Base-by-base conservation (phyloP, 2,888 invertebrate species). In the Halictus ligatus region DNA sequence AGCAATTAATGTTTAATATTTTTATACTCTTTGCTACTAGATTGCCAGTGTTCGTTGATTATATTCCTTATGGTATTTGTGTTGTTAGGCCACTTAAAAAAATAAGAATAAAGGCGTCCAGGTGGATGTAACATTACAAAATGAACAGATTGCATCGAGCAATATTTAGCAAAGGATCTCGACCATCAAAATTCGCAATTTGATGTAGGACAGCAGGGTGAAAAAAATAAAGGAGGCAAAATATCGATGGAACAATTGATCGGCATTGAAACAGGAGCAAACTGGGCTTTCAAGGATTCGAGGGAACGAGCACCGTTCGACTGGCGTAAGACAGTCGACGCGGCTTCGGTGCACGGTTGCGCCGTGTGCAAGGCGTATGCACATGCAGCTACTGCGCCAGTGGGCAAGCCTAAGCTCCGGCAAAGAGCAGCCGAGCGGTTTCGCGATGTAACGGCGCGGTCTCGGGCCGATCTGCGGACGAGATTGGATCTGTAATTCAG, bases 401-500 rank as follows among this genome's bases (percentile, higher is more conserved):
- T 40, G 80, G 79, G 54, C 46, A 75, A 80, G 69, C 73, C 69
- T 46, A 80, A 64, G 67, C 67, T 29, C 72, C 76, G 69, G 60
- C 82, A 58, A 75, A 29, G 73, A 72, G 81, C 60, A 81, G 69
- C 60, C 89, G 78, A 78, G 69, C 60, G 25, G 21, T 67, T 78
- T 81, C 77, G 76, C 88, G 88, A 83, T 88, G 86, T 86, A 81
- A 78, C 89, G 72, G 85, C 72, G 78, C 80, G 54, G 86, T 78
- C 69, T 21, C 69, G 83, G 78, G 78, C 77, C 85, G 92, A 91
- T 91, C 92, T 82, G 86, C 78, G 84, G 84, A 81, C 85, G 77
- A 91, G 91, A 91, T 91, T 91, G 88, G 85, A 15, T 79, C 90
- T 84, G 91, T 92, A 92, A 92, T 90, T 92, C 91, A 91, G 89